These are phyloP conservation scores for Guaruba guarouba DNA, from an alignment of 2,113 vertebrate genomes.

Conservation along the genomic window DNA sequence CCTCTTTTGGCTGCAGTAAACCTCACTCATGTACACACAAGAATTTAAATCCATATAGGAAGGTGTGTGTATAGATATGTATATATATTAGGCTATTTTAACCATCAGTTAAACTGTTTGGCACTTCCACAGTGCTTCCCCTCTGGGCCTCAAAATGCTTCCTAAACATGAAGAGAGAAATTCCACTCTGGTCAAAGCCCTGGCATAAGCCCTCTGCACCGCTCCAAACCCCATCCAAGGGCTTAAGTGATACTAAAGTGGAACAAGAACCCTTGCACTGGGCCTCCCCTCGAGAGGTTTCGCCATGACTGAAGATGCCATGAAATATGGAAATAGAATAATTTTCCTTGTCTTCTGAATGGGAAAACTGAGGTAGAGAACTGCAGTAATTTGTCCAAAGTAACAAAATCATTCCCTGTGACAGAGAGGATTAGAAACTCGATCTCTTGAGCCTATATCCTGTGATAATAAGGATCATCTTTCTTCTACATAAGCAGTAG, in stretches of 20 bases:
- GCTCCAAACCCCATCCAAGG: neutral
- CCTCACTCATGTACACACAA: fast-evolving
- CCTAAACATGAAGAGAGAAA: constrained; percentile 45
- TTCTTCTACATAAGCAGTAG: neutral
- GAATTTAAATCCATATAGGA: neutral
- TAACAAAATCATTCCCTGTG: neutral
- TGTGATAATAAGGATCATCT: constrained; percentile 2
- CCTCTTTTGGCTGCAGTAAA: neutral
- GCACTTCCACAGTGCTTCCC: constrained; percentile 33
- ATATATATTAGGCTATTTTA: neutral
- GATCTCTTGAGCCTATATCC: neutral
- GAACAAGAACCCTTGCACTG: neutral
- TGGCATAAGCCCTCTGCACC: constrained; percentile 23
- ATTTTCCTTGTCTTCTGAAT: neutral
- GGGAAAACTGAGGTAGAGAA: neutral
- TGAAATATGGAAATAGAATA: neutral
- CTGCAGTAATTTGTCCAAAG: neutral
- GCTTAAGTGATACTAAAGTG: neutral
- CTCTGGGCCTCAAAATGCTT: constrained; percentile 47
- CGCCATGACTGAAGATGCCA: neutral
- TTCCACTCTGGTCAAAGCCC: constrained; percentile 64
- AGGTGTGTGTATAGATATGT: neutral
- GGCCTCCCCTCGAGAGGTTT: neutral
- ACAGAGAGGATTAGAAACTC: neutral
- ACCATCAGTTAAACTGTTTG: neutral